These are phyloP conservation scores for Rhadinocentrus ornatus DNA, from an alignment of 2,797 vertebrate species.

Conservation along the genomic window DNA sequence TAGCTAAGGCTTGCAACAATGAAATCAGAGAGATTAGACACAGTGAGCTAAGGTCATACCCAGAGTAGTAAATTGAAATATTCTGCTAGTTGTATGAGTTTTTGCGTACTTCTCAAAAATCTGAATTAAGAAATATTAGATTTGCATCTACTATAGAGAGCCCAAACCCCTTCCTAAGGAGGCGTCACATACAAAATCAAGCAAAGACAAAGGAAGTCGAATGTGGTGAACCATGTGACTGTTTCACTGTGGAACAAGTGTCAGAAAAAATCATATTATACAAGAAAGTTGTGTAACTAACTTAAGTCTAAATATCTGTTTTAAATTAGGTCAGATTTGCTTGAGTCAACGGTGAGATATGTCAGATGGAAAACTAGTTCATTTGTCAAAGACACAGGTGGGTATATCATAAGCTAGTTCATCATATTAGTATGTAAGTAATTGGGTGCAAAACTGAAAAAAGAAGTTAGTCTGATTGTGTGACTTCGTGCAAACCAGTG, in stretches of 20 bases:
- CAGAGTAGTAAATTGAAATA: background rate
- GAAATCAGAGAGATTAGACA: background rate
- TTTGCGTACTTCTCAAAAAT: background rate
- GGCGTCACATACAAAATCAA: slow-evolving; percentile 24
- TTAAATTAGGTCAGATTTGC: slow-evolving; percentile 26
- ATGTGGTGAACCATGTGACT: slow-evolving; percentile 66
- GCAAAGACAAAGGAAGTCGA: slow-evolving; percentile 61
- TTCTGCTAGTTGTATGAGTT: background rate
- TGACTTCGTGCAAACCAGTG: background rate
- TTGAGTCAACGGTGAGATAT: background rate
- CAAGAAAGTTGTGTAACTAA: background rate
- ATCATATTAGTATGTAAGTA: background rate
- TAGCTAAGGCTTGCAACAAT: background rate
- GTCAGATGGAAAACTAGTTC: background rate
- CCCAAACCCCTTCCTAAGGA: slow-evolving; percentile 8
- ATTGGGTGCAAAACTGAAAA: slow-evolving; percentile 1
- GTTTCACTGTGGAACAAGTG: slow-evolving; percentile 32
- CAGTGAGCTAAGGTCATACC: background rate
- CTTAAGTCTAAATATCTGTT: background rate
- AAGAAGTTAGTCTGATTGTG: background rate
- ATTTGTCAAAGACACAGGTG: background rate
- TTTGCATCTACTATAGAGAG: slow-evolving; percentile 10
- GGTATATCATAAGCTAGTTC: background rate
- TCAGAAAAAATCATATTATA: slow-evolving; percentile 2
- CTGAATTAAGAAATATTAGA: slow-evolving; percentile 16